These are phyloP conservation scores for Hozukius guyotensis DNA, from an alignment of 2,797 vertebrate genomes.

Conservation along the genomic window DNA sequence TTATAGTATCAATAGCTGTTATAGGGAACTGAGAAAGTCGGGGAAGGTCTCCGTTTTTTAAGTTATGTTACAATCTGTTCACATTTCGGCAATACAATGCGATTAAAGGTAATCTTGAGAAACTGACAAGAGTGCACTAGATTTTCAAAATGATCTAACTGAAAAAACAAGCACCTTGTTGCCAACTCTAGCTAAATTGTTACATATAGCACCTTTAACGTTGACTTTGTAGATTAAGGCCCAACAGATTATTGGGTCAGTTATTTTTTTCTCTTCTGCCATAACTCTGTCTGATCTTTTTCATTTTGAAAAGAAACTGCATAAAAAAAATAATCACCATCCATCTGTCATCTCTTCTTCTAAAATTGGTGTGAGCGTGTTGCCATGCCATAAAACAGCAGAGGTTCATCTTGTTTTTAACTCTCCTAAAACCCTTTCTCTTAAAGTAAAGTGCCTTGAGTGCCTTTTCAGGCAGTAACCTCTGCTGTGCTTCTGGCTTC, in stretches of 20 bases:
- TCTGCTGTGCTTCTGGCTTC: slow-evolving; percentile 17
- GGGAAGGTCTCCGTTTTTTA: background rate
- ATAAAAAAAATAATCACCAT: background rate
- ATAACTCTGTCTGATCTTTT: background rate
- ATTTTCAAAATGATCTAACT: no score
- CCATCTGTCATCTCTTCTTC: background rate
- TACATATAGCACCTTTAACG: background rate
- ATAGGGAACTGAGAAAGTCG: background rate
- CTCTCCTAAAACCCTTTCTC: background rate
- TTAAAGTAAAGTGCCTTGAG: background rate
- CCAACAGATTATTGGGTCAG: background rate
- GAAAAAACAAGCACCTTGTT: no score
- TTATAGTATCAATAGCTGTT: background rate
- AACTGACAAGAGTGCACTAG: no score
- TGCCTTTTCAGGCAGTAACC: slow-evolving; percentile 11
- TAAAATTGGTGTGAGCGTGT: background rate
- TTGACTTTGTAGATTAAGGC: background rate
- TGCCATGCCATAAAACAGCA: background rate
- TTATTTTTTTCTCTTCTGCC: background rate
- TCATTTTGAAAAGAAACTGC: background rate
- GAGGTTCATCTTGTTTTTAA: background rate
- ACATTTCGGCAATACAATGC: background rate
- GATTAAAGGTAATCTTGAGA: background rate
- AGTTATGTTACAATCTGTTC: background rate
- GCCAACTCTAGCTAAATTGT: background rate